phyloP scores from a whole-genome alignment of 2,888 invertebrate species.

The Acanthosepion lycidas region DNA sequence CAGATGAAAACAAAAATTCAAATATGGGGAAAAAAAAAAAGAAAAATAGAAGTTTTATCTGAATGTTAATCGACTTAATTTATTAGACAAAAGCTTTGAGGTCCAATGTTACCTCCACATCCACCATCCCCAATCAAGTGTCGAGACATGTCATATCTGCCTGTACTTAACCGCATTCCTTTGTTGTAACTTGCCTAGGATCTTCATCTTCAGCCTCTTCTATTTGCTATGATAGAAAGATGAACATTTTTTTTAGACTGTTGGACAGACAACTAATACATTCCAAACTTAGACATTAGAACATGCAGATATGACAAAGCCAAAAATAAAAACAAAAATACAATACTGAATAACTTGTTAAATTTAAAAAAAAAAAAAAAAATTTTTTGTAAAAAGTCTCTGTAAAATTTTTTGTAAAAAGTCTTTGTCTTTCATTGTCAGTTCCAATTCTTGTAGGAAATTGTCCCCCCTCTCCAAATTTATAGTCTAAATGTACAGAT shows the following conservation, averaged over 20 bases:
- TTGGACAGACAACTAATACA: no score
- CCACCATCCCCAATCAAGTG: not conserved
- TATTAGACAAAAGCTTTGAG: not conserved
- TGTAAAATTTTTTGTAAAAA: no score
- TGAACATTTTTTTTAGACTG: not conserved
- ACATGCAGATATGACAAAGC: no score
- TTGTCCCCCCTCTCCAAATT: no score
- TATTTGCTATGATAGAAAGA: not conserved
- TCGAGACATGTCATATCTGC: not conserved
- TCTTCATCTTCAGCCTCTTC: not conserved
- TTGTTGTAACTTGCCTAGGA: not conserved
- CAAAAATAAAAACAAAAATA: no score
- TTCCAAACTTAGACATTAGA: no score
- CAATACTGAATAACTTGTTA: no score
- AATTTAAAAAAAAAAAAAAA: no score
- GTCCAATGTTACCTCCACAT: not conserved
- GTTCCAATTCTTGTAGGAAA: no score
- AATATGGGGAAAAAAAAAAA: not conserved
- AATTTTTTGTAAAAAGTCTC: no score
- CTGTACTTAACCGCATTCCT: conserved; percentile 33
- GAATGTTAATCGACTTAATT: not conserved
- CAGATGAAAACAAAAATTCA: not conserved
- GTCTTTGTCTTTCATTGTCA: no score
- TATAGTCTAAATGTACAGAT: no score
- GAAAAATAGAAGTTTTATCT: not conserved